Conservation (phyloP, 2,888 invertebrate species). For the Biston stratarius region DNA sequence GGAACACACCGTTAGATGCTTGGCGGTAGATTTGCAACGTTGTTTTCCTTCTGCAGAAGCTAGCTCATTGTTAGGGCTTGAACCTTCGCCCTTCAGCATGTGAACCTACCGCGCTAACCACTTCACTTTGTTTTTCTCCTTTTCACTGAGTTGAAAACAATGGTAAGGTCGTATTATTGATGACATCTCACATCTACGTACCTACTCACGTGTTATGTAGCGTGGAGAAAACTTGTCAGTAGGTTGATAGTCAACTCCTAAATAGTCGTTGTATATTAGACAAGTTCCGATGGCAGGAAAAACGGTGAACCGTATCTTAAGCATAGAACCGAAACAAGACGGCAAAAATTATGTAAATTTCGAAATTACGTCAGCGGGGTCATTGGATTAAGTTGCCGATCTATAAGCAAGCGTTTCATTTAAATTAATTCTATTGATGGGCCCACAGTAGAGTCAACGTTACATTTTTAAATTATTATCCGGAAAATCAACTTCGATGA, state of each 20-base stretch:
- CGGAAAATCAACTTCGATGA: conserved; percentile 31
- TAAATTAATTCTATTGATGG: conserved; percentile 33
- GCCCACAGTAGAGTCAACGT: conserved; percentile 30
- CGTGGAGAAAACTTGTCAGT: conserved; percentile 35
- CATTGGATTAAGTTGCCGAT: conserved; percentile 35
- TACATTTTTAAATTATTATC: conserved; percentile 33
- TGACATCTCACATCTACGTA: background rate
- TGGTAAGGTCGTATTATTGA: conserved; percentile 33
- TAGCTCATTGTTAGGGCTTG: too few relatives aligned
- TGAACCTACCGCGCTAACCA: too few relatives aligned
- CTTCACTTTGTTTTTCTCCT: conserved; percentile 1
- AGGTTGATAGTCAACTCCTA: conserved; percentile 1
- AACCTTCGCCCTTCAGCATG: too few relatives aligned
- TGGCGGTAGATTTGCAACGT: too few relatives aligned
- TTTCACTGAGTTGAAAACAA: conserved; percentile 29
- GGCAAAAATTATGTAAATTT: conserved; percentile 22
- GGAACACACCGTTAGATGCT: too few relatives aligned
- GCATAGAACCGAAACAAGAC: conserved; percentile 18
- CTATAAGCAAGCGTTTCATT: conserved; percentile 26
- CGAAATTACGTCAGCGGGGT: conserved; percentile 32
- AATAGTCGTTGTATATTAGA: conserved; percentile 22
- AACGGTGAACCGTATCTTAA: conserved; percentile 25
- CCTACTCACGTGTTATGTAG: conserved; percentile 26
- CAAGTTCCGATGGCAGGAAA: conserved; percentile 20
- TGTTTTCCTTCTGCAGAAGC: too few relatives aligned